A percentile compares a stretch with the other conserved stretches of the same genome.
Evolutionary conservation across 2,113 vertebrate species (phyloP).

Genomic region (Stegastes partitus): DNA sequence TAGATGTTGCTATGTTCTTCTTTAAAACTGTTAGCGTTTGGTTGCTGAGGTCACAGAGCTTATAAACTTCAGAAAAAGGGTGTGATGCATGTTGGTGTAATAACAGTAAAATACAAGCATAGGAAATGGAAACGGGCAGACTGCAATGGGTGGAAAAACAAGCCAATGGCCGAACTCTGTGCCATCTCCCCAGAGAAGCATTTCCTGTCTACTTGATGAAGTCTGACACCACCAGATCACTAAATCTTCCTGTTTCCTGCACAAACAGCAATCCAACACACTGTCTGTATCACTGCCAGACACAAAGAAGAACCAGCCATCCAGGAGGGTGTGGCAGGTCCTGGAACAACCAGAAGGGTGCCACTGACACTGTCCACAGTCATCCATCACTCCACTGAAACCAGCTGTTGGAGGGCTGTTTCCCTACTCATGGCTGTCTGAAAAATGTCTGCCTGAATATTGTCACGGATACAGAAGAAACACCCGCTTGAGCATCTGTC

Average conservation of each 20-base stretch:
- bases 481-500: not conserved
- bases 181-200: constrained; percentile 18
- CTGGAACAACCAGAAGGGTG: constrained; percentile 53
- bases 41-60: not conserved
- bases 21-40: not conserved
- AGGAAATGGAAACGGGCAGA: constrained; percentile 1
- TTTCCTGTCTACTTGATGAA: constrained; percentile 33
- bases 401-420: constrained; percentile 31
- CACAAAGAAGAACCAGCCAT: constrained; percentile 67
- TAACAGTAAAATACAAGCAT: not conserved
- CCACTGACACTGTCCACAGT: constrained; percentile 40
- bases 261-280: constrained; percentile 36
- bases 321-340: constrained; percentile 76
- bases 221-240: constrained; percentile 38
- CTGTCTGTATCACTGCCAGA: constrained; percentile 25
- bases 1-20: not conserved
- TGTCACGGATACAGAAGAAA: not conserved
- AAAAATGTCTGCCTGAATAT: not conserved
- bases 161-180: not conserved
- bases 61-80: not conserved
- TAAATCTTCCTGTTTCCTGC: constrained; percentile 37
- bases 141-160: constrained; percentile 26
- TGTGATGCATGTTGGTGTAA: constrained; percentile 11
- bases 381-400: constrained; percentile 43
- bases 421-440: not conserved